Base-by-base conservation (phyloP, 2,797 vertebrate species). In the Todus mexicanus region DNA sequence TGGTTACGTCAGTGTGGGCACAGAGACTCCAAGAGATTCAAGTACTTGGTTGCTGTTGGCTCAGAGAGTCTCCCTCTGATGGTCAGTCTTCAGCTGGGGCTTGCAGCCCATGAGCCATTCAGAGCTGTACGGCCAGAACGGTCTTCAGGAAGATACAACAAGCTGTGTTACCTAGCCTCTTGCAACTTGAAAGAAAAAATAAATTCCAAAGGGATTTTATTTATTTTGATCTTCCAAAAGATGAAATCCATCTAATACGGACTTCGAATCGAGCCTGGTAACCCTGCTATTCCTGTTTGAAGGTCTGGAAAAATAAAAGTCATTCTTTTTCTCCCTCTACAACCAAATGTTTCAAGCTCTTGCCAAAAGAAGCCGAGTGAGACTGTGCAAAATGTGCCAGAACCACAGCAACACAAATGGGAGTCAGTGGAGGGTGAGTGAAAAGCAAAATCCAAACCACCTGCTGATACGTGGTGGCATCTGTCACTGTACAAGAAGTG, bases 391-490 rank as follows among this genome's bases (percentile, higher is more conserved):
- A 94, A 89, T 80, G 43, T 80, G 86, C 82, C 86, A 92, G 87
- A 78, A 84, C 40, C 74, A 84, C 47, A 90, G 84, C 35, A 93
- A 87, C 45, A 89, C 87, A 93, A 92, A 50, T 3, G 33, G 75
- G 75, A 93, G 27, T 79, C 60, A 82, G 90, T 66, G 47, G 56
- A 92, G 81, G 59, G 35, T 51, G 74, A 84, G 71, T 54, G 78
- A 87, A 94, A 92, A 82, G 77, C 78, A 94, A 95, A 89, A 95
- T 94, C 84, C 91, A 92, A 82, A 84, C 84, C 92, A 93, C 89
- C 78, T 87, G 95, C 84, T 89, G 71, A 61, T 82, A 47, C 60
- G 78, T 89, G 68, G 87, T 84, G 89, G 89, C 94, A 96, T 95
- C 91, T 95, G 95, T 89, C 81, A 79, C 89, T 69, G 68, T 29